A percentile compares a stretch with the other conserved stretches of the same genome.
Evolutionary conservation across 2,113 vertebrate species (phyloP).

Genomic region (Phycodurus eques): DNA sequence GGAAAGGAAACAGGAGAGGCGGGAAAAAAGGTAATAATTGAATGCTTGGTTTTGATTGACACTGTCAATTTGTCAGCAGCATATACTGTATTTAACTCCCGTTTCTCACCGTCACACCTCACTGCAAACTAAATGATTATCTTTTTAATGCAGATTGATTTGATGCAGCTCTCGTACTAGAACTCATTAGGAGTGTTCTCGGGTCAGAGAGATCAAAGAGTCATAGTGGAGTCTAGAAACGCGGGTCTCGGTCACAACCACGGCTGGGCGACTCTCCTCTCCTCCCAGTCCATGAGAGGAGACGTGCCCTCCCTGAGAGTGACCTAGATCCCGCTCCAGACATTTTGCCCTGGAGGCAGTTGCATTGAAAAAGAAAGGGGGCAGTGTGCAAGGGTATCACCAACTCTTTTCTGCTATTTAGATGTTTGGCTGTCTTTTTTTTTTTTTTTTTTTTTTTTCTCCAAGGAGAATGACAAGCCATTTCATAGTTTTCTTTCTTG

Average conservation of each 20-base stretch:
- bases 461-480: neutral
- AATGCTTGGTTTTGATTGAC: neutral
- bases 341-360: slow-evolving; percentile 43
- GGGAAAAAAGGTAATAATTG: slow-evolving; percentile 79
- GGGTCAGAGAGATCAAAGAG: neutral
- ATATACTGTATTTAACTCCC: no score
- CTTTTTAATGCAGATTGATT: neutral
- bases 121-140: neutral
- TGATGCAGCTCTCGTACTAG: neutral
- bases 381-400: slow-evolving; percentile 2
- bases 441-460: neutral
- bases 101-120: neutral
- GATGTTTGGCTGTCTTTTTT: neutral
- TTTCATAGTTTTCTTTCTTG: neutral
- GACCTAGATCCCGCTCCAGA: slow-evolving; percentile 61
- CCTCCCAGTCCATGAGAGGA: slow-evolving; percentile 27
- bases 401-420: slow-evolving; percentile 10
- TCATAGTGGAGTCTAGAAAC: slow-evolving; percentile 12
- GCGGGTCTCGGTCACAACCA: slow-evolving; percentile 40
- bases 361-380: slow-evolving; percentile 18
- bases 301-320: slow-evolving; percentile 33
- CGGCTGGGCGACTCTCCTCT: slow-evolving; percentile 20
- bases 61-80: neutral
- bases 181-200: neutral
- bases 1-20: slow-evolving; percentile 73